These are phyloP conservation scores for Pogona vitticeps DNA, from an alignment of 2,113 vertebrate species.

Conservation along the genomic window DNA sequence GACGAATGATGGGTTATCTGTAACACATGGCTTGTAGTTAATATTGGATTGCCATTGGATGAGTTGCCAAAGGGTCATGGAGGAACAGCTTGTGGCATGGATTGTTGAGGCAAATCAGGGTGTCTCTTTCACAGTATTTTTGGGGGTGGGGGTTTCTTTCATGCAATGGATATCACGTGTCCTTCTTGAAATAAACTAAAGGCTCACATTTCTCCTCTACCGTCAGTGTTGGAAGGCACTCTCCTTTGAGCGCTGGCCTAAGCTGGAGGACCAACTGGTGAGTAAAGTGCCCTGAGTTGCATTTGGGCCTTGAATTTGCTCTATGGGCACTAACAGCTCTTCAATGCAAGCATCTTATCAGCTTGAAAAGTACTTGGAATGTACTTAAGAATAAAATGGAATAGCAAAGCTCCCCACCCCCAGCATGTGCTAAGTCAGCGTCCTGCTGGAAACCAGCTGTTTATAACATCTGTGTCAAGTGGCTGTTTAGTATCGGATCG, in stretches of 20 bases:
- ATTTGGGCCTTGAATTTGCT: not conserved
- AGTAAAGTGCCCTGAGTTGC: not conserved
- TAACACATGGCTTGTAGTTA: no score
- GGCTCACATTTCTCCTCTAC: not conserved
- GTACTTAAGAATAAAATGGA: not conserved
- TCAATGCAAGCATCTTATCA: not conserved
- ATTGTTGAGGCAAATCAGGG: no score
- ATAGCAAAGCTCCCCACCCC: conserved; percentile 5
- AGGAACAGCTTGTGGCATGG: no score
- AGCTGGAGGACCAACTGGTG: not conserved
- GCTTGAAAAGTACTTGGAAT: conserved; percentile 7
- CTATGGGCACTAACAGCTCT: not conserved
- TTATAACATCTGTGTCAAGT: conserved; percentile 9
- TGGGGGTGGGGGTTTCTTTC: no score
- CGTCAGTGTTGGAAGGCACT: not conserved
- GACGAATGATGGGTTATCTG: no score
- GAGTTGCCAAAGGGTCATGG: no score
- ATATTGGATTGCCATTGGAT: no score
- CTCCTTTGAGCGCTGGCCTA: not conserved
- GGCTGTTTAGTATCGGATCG: not conserved
- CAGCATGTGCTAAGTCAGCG: conserved; percentile 15
- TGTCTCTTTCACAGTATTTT: no score
- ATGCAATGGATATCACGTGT: no score
- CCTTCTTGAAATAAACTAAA: no score
- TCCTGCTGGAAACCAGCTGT: conserved; percentile 21